Evolutionary conservation across 2,113 vertebrate genomes (phyloP).

Genomic region (Ibidorhyncha struthersii): DNA sequence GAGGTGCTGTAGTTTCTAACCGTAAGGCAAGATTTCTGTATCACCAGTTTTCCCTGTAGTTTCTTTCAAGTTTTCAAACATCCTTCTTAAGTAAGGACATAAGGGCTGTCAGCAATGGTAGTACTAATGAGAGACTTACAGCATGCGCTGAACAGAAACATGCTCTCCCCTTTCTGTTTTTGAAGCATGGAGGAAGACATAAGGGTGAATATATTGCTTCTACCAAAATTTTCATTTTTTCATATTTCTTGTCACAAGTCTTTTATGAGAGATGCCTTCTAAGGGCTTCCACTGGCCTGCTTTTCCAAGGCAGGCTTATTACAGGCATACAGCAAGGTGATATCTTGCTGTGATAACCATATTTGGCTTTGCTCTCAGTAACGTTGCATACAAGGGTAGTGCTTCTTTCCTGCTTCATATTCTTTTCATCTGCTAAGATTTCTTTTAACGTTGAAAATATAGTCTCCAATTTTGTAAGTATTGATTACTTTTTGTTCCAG

Average conservation of each 20-base stretch:
- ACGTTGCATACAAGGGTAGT: background rate
- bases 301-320: background rate
- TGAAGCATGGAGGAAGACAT: background rate
- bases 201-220: background rate
- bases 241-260: background rate
- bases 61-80: slow-evolving; percentile 26
- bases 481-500: background rate
- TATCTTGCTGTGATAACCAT: background rate
- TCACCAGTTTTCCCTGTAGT: slow-evolving; percentile 22
- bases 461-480: background rate
- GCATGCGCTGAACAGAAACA: background rate
- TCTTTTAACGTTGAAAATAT: background rate
- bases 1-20: slow-evolving; percentile 14
- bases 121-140: background rate
- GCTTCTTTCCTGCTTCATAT: background rate
- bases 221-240: background rate
- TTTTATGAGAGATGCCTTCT: background rate
- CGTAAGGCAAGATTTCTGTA: background rate
- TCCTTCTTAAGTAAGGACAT: background rate
- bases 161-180: background rate
- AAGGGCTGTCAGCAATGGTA: background rate
- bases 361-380: background rate
- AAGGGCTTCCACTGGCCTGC: background rate
- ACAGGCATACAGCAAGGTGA: background rate
- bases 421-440: background rate